These are phyloP conservation scores for Phrixothrix hirtus DNA, from an alignment of 2,888 invertebrate species.

Conservation along the genomic window DNA sequence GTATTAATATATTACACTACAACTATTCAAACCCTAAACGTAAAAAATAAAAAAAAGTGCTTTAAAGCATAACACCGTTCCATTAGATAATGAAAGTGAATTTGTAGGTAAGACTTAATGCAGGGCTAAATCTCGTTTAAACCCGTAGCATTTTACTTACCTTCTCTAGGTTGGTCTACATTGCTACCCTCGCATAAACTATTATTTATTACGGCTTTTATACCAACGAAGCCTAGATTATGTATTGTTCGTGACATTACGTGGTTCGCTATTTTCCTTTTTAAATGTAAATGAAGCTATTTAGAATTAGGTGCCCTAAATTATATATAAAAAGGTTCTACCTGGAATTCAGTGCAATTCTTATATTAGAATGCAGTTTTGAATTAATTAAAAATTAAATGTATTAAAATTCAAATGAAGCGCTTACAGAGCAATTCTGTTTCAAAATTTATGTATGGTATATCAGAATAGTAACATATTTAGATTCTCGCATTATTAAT, in stretches of 20 bases:
- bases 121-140: conserved; percentile 15
- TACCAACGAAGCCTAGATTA: conserved; percentile 38
- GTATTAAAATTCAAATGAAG: conserved; percentile 32
- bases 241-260: conserved; percentile 38
- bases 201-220: conserved; percentile 42
- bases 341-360: conserved; percentile 27
- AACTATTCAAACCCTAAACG: too few species aligned
- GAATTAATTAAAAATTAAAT: conserved; percentile 32
- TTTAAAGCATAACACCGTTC: conserved; percentile 12
- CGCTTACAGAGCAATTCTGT: conserved; percentile 18
- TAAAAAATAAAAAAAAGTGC: too few species aligned
- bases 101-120: conserved; percentile 14
- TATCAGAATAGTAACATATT: not conserved
- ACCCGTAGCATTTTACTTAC: conserved; percentile 17
- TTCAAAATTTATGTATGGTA: not conserved
- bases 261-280: conserved; percentile 39
- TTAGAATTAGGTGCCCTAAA: conserved; percentile 41
- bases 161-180: conserved; percentile 25
- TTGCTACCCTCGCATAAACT: conserved; percentile 31
- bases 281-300: conserved; percentile 41
- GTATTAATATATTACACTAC: too few species aligned
- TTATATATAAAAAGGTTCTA: conserved; percentile 34
- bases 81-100: conserved; percentile 12
- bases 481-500: not conserved
- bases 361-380: conserved; percentile 9